Evolutionary conservation across 2,888 invertebrate species (phyloP).

Genomic region (Diplazon laetatorius): DNA sequence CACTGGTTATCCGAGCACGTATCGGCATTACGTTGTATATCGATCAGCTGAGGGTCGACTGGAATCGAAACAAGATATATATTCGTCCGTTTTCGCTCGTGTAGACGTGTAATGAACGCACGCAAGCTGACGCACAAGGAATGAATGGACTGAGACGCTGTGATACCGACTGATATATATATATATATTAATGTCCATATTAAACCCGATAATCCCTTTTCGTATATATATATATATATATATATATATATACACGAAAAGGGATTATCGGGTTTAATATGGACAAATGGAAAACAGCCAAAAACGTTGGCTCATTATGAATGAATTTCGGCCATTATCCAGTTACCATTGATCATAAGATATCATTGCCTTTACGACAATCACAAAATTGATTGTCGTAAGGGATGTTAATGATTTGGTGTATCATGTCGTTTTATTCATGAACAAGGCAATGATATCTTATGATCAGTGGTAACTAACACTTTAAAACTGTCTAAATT

Average conservation of each 20-base stretch:
- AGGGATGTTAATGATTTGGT: no score
- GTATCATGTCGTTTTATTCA: no score
- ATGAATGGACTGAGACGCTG: neutral
- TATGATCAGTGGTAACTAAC: no score
- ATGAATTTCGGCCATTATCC: no score
- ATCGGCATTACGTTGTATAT: constrained; percentile 43
- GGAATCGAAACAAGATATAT: constrained; percentile 29
- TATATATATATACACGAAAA: no score
- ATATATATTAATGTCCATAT: no score
- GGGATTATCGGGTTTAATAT: neutral
- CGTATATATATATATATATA: no score
- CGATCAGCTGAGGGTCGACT: constrained; percentile 55
- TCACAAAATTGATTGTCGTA: no score
- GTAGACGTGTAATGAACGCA: constrained; percentile 28
- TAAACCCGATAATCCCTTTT: constrained; percentile 1
- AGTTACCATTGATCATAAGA: no score
- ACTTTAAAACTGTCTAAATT: no score
- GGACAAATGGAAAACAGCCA: constrained; percentile 10
- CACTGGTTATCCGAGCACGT: constrained; percentile 49
- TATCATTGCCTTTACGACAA: no score
- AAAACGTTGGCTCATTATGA: neutral
- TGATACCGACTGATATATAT: neutral
- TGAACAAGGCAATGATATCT: no score
- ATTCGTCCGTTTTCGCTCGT: neutral
- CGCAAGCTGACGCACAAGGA: constrained; percentile 11